These are phyloP conservation scores for Oceanites oceanicus DNA, from an alignment of 2,113 vertebrate genomes.

Conservation along the genomic window DNA sequence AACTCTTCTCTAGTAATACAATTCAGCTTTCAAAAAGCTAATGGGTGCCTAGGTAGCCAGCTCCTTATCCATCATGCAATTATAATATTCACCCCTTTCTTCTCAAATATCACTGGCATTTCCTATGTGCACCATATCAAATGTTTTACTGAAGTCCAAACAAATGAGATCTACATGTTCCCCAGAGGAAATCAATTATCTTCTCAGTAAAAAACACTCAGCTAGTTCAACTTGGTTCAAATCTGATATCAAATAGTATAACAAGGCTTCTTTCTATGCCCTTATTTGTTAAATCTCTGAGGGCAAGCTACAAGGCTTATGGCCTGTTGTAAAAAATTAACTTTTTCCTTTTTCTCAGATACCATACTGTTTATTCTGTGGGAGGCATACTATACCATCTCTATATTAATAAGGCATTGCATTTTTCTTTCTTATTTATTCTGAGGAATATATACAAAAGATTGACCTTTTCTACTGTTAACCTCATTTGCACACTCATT, in stretches of 20 bases:
- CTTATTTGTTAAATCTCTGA: neutral
- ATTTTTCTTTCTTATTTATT: neutral
- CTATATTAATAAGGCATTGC: neutral
- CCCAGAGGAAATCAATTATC: neutral
- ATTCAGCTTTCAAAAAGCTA: neutral
- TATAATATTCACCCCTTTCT: neutral
- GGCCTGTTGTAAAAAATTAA: neutral
- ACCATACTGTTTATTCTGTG: accelerated
- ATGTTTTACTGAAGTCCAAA: constrained; percentile 14
- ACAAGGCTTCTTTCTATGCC: neutral
- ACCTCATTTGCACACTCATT: neutral
- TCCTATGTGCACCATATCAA: neutral
- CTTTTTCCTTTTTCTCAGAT: neutral
- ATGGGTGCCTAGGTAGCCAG: neutral
- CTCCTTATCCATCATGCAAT: neutral
- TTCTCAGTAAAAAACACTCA: neutral
- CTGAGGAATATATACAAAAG: neutral
- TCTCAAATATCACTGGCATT: neutral
- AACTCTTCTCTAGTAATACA: neutral
- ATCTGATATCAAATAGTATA: neutral
- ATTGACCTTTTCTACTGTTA: neutral
- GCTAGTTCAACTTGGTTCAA: neutral
- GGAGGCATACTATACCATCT: neutral
- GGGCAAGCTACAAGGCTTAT: neutral
- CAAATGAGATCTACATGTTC: neutral